Percentiles rank a stretch among this genome's conserved stretches.
Evolutionary conservation across 2,888 invertebrate species (phyloP).

Genomic region (Boloria selene): DNA sequence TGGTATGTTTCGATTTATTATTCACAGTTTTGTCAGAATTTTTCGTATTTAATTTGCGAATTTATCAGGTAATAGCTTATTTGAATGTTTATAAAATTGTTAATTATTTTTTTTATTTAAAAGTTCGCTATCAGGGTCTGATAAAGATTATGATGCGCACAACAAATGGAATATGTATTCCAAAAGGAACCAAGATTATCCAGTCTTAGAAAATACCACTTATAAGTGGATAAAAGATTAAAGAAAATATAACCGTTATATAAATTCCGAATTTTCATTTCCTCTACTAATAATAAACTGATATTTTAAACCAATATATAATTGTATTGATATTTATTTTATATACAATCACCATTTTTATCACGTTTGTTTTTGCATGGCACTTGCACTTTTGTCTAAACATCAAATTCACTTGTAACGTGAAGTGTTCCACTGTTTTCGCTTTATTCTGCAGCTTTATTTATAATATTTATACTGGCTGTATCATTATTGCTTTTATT

Average conservation of each 20-base stretch:
- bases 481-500: conserved; percentile 30
- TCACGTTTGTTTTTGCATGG: conserved; percentile 34
- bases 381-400: conserved; percentile 23
- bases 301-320: background rate
- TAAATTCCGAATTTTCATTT: conserved; percentile 4
- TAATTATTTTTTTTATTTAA: conserved; percentile 16
- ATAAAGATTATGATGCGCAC: conserved; percentile 68
- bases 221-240: conserved; percentile 57
- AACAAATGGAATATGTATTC: conserved; percentile 59
- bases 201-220: conserved; percentile 64
- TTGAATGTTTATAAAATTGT: background rate
- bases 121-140: conserved; percentile 61
- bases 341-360: conserved; percentile 6
- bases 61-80: background rate
- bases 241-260: conserved; percentile 21
- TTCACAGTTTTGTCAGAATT: background rate
- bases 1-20: conserved; percentile 5
- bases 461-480: conserved; percentile 25
- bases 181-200: conserved; percentile 56
- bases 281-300: conserved; percentile 4
- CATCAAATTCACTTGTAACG: conserved; percentile 7
- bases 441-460: conserved; percentile 31
- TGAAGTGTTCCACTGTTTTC: conserved; percentile 8
- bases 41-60: background rate
- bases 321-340: background rate